These are phyloP conservation scores for Luffia ferchaultella DNA, from an alignment of 2,888 invertebrate species.

Conservation along the genomic window DNA sequence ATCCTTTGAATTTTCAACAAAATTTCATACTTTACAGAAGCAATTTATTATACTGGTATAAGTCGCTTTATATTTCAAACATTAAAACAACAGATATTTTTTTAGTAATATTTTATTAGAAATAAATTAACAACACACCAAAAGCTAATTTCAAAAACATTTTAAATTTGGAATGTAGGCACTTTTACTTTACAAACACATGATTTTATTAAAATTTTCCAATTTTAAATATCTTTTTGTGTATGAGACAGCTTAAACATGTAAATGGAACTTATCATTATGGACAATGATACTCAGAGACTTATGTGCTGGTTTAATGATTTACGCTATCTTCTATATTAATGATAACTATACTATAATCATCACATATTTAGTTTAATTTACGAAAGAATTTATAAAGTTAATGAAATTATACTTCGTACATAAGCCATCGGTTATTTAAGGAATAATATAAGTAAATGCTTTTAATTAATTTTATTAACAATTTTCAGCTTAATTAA, in stretches of 20 bases:
- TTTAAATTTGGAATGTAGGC: slow-evolving; percentile 58
- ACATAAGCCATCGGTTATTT: too few relatives aligned
- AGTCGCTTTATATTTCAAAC: too few relatives aligned
- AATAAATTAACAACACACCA: slow-evolving; percentile 8
- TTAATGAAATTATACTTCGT: slow-evolving; percentile 1
- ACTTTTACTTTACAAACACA: slow-evolving; percentile 27
- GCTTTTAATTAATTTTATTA: too few relatives aligned
- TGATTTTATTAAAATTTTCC: slow-evolving; percentile 1
- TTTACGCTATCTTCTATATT: too few relatives aligned
- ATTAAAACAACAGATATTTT: too few relatives aligned
- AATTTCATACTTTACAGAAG: too few relatives aligned
- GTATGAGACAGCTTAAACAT: not conserved
- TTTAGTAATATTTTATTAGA: slow-evolving; percentile 4
- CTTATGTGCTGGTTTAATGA: not conserved
- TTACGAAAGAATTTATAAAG: too few relatives aligned
- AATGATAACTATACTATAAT: too few relatives aligned
- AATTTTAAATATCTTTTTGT: not conserved
- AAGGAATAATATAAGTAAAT: too few relatives aligned
- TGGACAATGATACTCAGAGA: not conserved
- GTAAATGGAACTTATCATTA: not conserved
- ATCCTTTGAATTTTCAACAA: too few relatives aligned
- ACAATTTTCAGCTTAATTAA: too few relatives aligned
- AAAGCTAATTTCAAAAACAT: slow-evolving; percentile 12
- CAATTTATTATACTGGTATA: too few relatives aligned
- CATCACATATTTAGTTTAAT: not conserved